These are phyloP conservation scores for Rosalia funebris DNA, from an alignment of 2,888 invertebrate genomes.

Conservation along the genomic window DNA sequence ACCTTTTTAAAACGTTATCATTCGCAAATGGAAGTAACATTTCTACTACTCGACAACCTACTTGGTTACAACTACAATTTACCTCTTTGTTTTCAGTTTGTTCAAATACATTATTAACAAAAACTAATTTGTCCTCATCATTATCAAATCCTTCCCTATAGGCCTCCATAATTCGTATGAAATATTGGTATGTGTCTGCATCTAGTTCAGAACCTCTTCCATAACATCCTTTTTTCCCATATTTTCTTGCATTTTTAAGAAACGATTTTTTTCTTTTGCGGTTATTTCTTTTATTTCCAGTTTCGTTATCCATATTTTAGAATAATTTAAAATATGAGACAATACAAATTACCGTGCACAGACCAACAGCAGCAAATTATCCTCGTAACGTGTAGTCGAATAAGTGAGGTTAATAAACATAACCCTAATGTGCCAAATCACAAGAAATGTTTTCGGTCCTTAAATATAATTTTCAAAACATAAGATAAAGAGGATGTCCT, in stretches of 20 bases:
- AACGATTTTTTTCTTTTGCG: constrained; percentile 74
- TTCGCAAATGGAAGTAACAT: constrained; percentile 76
- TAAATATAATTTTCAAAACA: no score
- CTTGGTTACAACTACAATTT: constrained; percentile 80
- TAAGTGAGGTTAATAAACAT: no score
- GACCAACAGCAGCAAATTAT: no score
- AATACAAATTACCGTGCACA: not conserved
- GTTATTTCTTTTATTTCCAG: constrained; percentile 53
- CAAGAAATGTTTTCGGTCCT: no score
- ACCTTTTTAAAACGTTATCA: constrained; percentile 71
- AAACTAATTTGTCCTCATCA: constrained; percentile 75
- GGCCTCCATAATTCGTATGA: constrained; percentile 78
- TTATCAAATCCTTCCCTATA: constrained; percentile 75
- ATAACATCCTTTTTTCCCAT: constrained; percentile 77
- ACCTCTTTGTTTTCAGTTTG: constrained; percentile 77
- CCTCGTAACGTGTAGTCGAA: no score
- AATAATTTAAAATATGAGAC: not conserved
- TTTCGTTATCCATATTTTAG: constrained; percentile 35
- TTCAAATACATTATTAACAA: constrained; percentile 81
- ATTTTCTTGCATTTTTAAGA: constrained; percentile 78
- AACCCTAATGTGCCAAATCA: no score
- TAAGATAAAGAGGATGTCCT: no score
- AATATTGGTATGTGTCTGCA: constrained; percentile 80
- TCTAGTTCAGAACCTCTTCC: constrained; percentile 78
- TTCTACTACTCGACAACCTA: constrained; percentile 82